Base-by-base conservation (phyloP, 2,888 invertebrate species). In the Prionchulus punctatus region DNA sequence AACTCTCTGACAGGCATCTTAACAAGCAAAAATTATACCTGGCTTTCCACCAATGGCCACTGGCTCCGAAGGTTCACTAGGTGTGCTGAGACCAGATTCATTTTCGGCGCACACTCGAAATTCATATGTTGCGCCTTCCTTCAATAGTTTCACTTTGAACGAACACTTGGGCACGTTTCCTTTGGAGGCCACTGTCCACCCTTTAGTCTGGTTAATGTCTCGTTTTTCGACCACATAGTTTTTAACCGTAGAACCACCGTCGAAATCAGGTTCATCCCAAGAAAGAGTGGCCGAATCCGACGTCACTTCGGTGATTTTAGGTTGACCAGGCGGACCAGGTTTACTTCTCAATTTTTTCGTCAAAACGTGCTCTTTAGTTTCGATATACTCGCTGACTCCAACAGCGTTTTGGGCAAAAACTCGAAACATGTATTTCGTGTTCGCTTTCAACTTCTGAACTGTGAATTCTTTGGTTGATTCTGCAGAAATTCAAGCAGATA, bases 51-150 rank as follows among this genome's bases (percentile, higher is more conserved):
- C n/a, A n/a, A n/a, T 7, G 18, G 49, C 43, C 2, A 60, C 49
- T 21, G 57, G 53, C 21, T 60, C 60, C 4, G 76, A 73, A 23
- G 76, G 73, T 58, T 66, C 69, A 62, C 74, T 73, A 4, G 77
- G 74, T 26, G 74, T 73, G 47, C 78, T 76, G 28, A 71, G 71
- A 12, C 79, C 79, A 15, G 74, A 70, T 30, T 75, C 75, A 64
- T 79, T 98, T 59, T 90, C 85, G 2, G 94, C 96, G 64, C 86
- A 82, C 25, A 98, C 83, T 60, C 98, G 82, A 81, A 98, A 98
- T 66, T 86, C 84, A 72, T 92, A 94, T 70, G 92, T 90, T 62
- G 85, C 85, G 2, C 90, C 89, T 74, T 92, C 90, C 62, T 81
- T 86, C 55, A 96, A 78, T 60, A 85, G 83, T 1, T 87, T 85